phyloP scores from a whole-genome alignment of 1,140 invertebrate species.

The Fopius arisanus region DNA sequence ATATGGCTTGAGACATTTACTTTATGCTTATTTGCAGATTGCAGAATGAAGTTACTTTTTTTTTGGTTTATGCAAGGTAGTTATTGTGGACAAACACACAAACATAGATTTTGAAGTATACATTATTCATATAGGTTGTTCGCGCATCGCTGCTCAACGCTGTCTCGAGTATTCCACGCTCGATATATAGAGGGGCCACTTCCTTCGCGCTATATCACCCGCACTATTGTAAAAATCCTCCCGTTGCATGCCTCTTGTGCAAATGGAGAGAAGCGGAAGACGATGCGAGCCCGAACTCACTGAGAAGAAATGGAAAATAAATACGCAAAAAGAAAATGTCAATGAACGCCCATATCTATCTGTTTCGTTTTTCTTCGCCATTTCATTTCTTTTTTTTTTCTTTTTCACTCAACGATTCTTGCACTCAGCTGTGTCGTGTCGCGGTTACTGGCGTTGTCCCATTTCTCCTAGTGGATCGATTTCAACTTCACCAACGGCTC shows the following conservation, averaged over 20 bases:
- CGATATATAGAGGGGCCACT: constrained; percentile 26
- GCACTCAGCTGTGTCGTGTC: not conserved
- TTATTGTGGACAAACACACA: not conserved
- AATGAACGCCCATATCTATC: constrained; percentile 24
- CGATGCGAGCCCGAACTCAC: not conserved
- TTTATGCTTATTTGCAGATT: too few relatives aligned
- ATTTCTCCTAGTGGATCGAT: constrained; percentile 29
- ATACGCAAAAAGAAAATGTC: constrained; percentile 13
- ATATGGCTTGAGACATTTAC: not conserved
- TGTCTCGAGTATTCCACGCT: constrained; percentile 34
- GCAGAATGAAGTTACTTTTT: not conserved
- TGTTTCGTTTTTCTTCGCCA: constrained; percentile 6
- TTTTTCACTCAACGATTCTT: not conserved
- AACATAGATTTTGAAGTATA: constrained; percentile 2
- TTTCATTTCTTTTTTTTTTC: not conserved
- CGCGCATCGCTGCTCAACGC: constrained; percentile 32
- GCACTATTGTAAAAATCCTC: constrained; percentile 21
- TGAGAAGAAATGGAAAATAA: constrained; percentile 9
- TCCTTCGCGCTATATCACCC: constrained; percentile 22
- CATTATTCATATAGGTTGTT: constrained; percentile 37
- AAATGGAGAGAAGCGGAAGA: constrained; percentile 8
- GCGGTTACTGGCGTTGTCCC: constrained; percentile 9
- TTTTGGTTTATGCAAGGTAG: not conserved
- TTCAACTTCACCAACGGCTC: constrained; percentile 23
- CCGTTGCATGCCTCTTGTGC: not conserved